Base-by-base conservation (phyloP, 1,140 invertebrate genomes). In the Drosophila rhopaloa region DNA sequence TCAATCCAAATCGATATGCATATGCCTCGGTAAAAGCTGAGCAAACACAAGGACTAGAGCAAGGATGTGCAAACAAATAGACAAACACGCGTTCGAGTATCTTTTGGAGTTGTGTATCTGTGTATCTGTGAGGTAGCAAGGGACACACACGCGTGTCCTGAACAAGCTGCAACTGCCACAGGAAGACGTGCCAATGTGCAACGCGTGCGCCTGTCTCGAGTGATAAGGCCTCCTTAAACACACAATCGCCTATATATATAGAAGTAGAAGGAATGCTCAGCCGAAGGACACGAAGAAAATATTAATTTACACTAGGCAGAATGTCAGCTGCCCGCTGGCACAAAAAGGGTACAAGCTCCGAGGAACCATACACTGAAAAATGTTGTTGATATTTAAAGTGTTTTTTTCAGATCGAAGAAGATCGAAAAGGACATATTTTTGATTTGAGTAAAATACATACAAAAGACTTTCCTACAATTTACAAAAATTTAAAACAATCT, bases 161-260 rank as follows among this genome's bases (percentile, higher is more conserved):
- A 79, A 70, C 83, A 86, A 86, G 83, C 83, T 88, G 83, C 82
- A 88, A 86, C 77, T 73, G 50, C 40, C 29, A 66, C 68, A 83
- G 58, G 76, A 77, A 68, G 74, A 75, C 74, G 55, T 40, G 50
- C 16, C 81, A 79, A 85, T 83, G 83, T 79, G 79, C 71, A 76
- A 79, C 79, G 83, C 83, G 79, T 88, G 83, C 79, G 82, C 82
- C 76, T 43, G 46, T 63, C 62, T 71, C 47, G 55, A 75, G 79
- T 78, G 82, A 86, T 86, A 86, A 86, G 82, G 37, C 66, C 38
- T 43, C 44, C 57, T 53, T 29, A 70, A 50, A 63, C 43, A 55
- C 54, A 68, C 63, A 70, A 27, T 53, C 19, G 43, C 40, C 37
- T 19, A 40, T 48, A 14, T 14, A n/a, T 14, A n/a, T 14, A 16